Evolutionary conservation across 2,797 vertebrate genomes (phyloP), one percentile per base, ranked within the genome.

Genomic region (Diplodus puntazzo): DNA sequence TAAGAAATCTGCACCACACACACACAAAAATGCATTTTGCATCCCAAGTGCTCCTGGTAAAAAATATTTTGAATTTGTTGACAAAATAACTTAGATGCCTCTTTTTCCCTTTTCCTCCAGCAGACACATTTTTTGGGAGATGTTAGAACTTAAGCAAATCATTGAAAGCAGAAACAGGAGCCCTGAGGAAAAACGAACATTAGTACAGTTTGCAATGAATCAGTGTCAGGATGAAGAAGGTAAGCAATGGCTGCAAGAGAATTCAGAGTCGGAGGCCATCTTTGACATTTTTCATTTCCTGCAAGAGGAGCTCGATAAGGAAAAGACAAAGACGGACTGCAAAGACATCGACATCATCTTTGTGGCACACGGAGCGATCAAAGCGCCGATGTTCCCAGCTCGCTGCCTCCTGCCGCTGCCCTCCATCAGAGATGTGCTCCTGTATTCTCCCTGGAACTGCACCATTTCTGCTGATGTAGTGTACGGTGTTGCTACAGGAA

Each of bases 361-460:
- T 23, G 6, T 76, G 43, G 73, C 79, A 2, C 84, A 83, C 12
- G 84, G 84, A 71, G 1, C 0, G 0, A 83, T 72, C 52, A 2
- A 0, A 0, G 27, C n/a, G 3, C 3, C 3, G 1, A 16, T 60
- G 66, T 46, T 82, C 11, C 70, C 77, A 14, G 74, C 80, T 52
- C 3, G 42, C 27, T 27, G 48, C 13, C 70, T 86, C 13, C 42
- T 55, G 30, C 84, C 80, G 42, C 69, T 77, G 48, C 0, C 23
- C 67, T 21, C 63, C 43, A 23, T 83, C 52, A n/a, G 0, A 2
- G 74, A 80, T 1, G 70, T 83, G 21, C 1, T 86, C 23, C 70
- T 86, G 59, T 78, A 78, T 23, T 42, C 48, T 48, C 82, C 82
- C 27, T 84, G 82, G 82, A 84, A 84, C 77, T 80, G 69, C 25